phyloP scores from a whole-genome alignment of 1,140 invertebrate species.

The Heliconius congener region DNA sequence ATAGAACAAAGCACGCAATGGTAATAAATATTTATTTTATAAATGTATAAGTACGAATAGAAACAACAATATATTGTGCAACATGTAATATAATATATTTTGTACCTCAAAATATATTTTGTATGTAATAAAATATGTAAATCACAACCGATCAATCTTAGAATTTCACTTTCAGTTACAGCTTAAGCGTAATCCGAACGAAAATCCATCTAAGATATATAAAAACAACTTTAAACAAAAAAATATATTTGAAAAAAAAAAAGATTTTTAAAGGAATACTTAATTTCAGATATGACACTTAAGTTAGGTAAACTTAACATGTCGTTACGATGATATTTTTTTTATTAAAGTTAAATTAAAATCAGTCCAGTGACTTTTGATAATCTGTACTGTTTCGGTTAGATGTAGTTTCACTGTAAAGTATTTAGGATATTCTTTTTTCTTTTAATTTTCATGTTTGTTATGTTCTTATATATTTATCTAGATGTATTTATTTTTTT shows the following conservation, averaged over 20 bases:
- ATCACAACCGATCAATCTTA: conserved; percentile 4
- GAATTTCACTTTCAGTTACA: not conserved
- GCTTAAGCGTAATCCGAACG: not conserved
- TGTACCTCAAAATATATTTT: not conserved
- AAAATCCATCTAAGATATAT: not conserved
- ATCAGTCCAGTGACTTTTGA: not conserved
- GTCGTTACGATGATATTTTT: not conserved
- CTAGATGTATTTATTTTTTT: not conserved
- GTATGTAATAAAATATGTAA: conserved; percentile 4
- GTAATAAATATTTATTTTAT: not conserved
- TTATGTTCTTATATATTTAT: conserved; percentile 14
- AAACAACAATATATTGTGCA: not conserved
- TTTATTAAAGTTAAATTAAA: not conserved
- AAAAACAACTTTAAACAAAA: not conserved
- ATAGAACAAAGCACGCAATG: conserved; percentile 7
- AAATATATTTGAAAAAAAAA: not conserved
- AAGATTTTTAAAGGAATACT: not conserved
- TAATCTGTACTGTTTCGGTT: not conserved
- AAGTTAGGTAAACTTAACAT: not conserved
- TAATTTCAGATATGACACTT: not conserved
- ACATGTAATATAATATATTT: not conserved
- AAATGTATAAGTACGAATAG: not conserved
- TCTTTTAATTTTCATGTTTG: not conserved
- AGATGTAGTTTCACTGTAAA: conserved; percentile 12
- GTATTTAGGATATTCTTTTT: conserved; percentile 1